Conservation (phyloP, 37 sponge, comb jelly and placozoan genomes). For the Diacarnus erythraeanus region DNA sequence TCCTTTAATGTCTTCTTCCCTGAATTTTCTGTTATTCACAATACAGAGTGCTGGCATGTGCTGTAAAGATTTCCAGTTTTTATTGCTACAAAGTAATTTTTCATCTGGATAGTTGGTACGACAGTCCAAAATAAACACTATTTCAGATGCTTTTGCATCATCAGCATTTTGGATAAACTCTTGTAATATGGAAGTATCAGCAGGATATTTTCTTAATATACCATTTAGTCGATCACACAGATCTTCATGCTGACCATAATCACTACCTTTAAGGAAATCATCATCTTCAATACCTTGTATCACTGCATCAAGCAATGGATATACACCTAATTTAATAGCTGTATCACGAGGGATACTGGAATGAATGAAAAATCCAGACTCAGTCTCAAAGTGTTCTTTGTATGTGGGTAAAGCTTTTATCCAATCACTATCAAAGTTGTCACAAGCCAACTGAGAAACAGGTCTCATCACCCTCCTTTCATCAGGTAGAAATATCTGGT, state of each 20-base stretch:
- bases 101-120: slow-evolving; percentile 17
- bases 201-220: slow-evolving; percentile 63
- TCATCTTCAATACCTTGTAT: slow-evolving; percentile 40
- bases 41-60: slow-evolving; percentile 59
- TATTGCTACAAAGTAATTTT: slow-evolving; percentile 21
- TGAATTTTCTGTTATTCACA: slow-evolving; percentile 73
- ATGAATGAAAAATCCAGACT: slow-evolving; percentile 30
- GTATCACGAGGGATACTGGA: slow-evolving; percentile 1
- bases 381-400: slow-evolving; percentile 5
- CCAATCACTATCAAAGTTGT: slow-evolving; percentile 11
- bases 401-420: neutral
- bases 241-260: slow-evolving; percentile 81
- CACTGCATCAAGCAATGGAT: slow-evolving; percentile 28
- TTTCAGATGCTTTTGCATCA: slow-evolving; percentile 74
- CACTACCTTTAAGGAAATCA: slow-evolving; percentile 41
- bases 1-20: slow-evolving; percentile 69
- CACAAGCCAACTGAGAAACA: slow-evolving; percentile 28
- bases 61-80: slow-evolving; percentile 56
- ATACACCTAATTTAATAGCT: slow-evolving; percentile 42
- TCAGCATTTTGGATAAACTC: slow-evolving; percentile 88
- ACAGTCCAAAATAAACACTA: slow-evolving; percentile 68
- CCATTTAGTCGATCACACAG: slow-evolving; percentile 67
- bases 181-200: slow-evolving; percentile 63
- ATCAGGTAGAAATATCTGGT: slow-evolving; percentile 45
- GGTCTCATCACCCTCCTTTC: slow-evolving; percentile 39